Percentiles rank a stretch among this genome's conserved stretches.
Conservation (phyloP, 2,113 vertebrate genomes). For the Leptobrachium ailaonicum region DNA sequence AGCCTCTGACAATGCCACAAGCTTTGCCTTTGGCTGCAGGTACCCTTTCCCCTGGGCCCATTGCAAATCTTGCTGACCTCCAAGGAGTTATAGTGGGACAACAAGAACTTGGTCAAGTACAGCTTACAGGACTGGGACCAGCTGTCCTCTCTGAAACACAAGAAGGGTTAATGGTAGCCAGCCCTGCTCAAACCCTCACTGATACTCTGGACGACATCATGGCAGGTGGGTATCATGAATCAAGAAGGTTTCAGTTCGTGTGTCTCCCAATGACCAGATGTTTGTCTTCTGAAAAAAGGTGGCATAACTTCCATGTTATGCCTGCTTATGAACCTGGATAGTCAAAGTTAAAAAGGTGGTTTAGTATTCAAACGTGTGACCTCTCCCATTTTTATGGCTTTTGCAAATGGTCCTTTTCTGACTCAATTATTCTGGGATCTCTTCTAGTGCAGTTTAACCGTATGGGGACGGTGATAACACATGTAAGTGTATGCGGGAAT, state of each 20-base stretch:
- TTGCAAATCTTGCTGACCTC: slow-evolving; percentile 89
- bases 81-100: slow-evolving; percentile 96
- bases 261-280: neutral
- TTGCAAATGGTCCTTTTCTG: too few species aligned
- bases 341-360: neutral
- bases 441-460: neutral
- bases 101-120: slow-evolving; percentile 82
- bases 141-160: slow-evolving; percentile 92
- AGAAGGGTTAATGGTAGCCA: slow-evolving; percentile 92
- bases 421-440: neutral
- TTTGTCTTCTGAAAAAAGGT: too few species aligned
- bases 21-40: slow-evolving; percentile 77
- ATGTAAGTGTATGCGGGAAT: too few species aligned
- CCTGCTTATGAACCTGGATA: neutral
- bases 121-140: slow-evolving; percentile 86
- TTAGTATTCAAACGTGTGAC: too few species aligned
- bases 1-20: slow-evolving; percentile 85
- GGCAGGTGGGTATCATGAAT: slow-evolving; percentile 79
- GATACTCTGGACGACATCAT: slow-evolving; percentile 99
- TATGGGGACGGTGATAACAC: too few species aligned
- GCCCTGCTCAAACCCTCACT: slow-evolving; percentile 93
- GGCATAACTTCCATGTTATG: too few species aligned
- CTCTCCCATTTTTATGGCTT: neutral
- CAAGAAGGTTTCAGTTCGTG: slow-evolving; percentile 37
- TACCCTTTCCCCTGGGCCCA: slow-evolving; percentile 80